These are phyloP conservation scores for Eurytoma californica DNA, from an alignment of 2,888 invertebrate species.

Conservation along the genomic window DNA sequence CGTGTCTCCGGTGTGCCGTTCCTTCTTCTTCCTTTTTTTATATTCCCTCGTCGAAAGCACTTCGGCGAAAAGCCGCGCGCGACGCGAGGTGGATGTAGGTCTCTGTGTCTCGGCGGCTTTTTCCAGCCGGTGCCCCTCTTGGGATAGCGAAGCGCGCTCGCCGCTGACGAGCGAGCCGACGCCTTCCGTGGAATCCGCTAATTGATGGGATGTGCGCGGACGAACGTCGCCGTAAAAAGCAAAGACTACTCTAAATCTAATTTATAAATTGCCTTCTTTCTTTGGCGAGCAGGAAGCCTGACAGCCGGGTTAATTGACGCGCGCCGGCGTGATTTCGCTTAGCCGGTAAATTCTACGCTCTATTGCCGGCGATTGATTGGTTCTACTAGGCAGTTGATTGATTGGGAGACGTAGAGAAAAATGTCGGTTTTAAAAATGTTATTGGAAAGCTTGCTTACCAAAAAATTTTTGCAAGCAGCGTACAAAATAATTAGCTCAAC, in stretches of 20 bases:
- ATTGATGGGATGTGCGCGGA: conserved; percentile 47
- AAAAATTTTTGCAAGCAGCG: no score
- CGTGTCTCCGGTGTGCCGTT: conserved; percentile 55
- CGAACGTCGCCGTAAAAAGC: conserved; percentile 11
- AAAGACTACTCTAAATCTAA: conserved; percentile 51
- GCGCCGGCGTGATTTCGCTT: no score
- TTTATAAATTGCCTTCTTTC: conserved; percentile 41
- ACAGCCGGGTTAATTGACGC: conserved; percentile 37
- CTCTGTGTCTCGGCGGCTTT: conserved; percentile 53
- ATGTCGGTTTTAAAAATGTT: no score
- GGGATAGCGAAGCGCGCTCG: neutral
- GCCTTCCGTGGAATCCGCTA: conserved; percentile 54
- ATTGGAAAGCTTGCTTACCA: no score
- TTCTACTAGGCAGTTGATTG: no score
- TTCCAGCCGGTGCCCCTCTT: neutral
- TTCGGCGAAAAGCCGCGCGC: conserved; percentile 54
- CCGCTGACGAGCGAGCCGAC: conserved; percentile 19
- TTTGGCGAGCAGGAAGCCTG: conserved; percentile 27
- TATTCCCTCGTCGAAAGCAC: conserved; percentile 67
- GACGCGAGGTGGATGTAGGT: conserved; percentile 40
- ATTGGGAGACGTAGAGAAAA: no score
- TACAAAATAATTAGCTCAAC: neutral
- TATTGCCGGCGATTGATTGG: no score
- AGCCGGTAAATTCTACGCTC: no score
- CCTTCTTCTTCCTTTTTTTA: conserved; percentile 62